A percentile compares a stretch with the other conserved stretches of the same genome.
Evolutionary conservation across 2,113 vertebrate genomes (phyloP).

Genomic region (Crotalus tigris): DNA sequence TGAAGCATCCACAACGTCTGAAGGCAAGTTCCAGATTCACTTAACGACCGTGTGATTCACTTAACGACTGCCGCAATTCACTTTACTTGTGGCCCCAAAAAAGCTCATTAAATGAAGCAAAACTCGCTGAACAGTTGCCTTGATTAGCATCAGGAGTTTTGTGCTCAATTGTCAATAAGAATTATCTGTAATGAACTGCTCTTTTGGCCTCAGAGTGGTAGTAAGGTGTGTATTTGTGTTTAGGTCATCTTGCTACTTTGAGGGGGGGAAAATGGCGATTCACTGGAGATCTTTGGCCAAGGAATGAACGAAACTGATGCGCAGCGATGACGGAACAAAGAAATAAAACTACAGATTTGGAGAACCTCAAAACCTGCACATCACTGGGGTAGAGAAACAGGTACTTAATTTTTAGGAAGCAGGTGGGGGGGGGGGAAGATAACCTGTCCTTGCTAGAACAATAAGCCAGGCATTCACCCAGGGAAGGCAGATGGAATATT

Average conservation of each 20-base stretch:
- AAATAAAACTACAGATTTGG: neutral
- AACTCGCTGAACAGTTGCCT: neutral
- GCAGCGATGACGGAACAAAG: neutral
- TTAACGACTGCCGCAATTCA: accelerated
- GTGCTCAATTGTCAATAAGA: neutral
- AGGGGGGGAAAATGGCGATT: neutral
- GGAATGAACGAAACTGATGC: neutral
- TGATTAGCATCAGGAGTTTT: neutral
- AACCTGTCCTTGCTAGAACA: neutral
- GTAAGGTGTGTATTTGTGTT: neutral
- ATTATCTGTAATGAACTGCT: neutral
- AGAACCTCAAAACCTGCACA: too few relatives aligned
- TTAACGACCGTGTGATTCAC: accelerated
- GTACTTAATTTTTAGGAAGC: neutral
- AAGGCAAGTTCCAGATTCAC: too few relatives aligned
- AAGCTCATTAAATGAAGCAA: neutral
- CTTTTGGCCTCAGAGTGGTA: neutral
- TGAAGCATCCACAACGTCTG: too few relatives aligned
- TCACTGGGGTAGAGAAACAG: neutral
- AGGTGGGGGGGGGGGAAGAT: neutral
- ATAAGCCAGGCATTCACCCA: neutral
- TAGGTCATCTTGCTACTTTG: neutral
- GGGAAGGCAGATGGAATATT: neutral
- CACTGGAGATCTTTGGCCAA: neutral
- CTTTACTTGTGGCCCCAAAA: neutral